phyloP scores from a whole-genome alignment of 2,888 invertebrate species.

The Halictus quadricinctus region DNA sequence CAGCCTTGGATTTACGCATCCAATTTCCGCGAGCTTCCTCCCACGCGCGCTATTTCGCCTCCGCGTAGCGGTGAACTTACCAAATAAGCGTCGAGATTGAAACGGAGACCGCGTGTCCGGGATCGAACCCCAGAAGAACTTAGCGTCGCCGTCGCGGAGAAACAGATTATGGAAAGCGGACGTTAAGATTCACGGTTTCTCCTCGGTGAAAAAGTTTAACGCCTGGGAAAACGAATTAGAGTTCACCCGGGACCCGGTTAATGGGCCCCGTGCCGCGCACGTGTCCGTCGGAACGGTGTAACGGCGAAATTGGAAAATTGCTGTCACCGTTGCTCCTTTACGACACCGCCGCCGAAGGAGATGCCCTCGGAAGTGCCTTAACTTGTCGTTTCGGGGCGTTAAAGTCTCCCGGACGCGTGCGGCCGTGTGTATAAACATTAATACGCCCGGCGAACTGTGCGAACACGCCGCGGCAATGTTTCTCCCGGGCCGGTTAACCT shows the following conservation, averaged over 20 bases:
- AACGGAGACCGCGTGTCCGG: conserved; percentile 21
- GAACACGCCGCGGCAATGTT: neutral
- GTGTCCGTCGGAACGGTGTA: neutral
- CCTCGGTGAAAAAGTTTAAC: conserved; percentile 9
- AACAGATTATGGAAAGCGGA: conserved; percentile 46
- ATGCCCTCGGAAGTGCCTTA: neutral
- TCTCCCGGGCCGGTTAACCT: conserved; percentile 8
- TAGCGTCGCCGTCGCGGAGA: neutral
- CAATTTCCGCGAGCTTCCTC: conserved; percentile 10
- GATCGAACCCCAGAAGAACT: neutral
- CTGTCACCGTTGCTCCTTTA: neutral
- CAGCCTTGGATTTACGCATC: conserved; percentile 25
- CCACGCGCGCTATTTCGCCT: neutral
- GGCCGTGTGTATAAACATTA: conserved; percentile 13
- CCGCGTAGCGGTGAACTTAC: neutral
- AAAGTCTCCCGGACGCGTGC: conserved; percentile 23
- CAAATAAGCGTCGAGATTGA: conserved; percentile 30
- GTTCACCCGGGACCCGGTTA: neutral
- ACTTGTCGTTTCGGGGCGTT: conserved; percentile 27
- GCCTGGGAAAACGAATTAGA: conserved; percentile 21
- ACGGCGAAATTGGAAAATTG: neutral
- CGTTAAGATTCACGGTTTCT: conserved; percentile 45
- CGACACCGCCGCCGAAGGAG: neutral
- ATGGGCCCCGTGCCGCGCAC: too few species aligned
- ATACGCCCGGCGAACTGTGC: neutral